phyloP scores from a whole-genome alignment of 2,888 invertebrate genomes.

The Periphyllus acericola region DNA sequence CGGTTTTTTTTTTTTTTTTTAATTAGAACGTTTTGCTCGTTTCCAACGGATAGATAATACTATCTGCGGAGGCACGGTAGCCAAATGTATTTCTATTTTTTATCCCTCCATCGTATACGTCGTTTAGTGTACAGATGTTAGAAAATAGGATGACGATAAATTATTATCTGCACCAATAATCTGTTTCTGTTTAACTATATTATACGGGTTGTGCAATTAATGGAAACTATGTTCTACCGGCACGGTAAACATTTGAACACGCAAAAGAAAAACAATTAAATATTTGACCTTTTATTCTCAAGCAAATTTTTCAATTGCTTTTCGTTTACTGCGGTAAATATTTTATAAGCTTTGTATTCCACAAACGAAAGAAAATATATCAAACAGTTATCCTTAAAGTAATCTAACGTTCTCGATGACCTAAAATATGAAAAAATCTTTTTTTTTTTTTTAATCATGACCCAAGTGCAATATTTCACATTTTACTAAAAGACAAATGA shows the following conservation, averaged over 20 bases:
- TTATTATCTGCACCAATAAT: not conserved
- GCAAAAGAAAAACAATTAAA: conserved; percentile 28
- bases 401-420: conserved; percentile 24
- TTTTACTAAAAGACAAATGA: conserved; percentile 17
- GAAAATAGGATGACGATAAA: not conserved
- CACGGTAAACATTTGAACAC: not conserved
- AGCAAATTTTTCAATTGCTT: conserved; percentile 6
- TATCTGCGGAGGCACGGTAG: not conserved
- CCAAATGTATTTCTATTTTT: no score
- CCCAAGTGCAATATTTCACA: conserved; percentile 17
- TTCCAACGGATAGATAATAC: not conserved
- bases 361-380: conserved; percentile 15
- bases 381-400: conserved; percentile 2
- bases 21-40: not conserved
- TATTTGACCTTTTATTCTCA: conserved; percentile 3
- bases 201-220: not conserved
- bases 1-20: no score
- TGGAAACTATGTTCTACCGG: not conserved
- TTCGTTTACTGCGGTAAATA: conserved; percentile 15
- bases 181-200: not conserved
- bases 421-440: conserved; percentile 7
- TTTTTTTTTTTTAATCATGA: conserved; percentile 21
- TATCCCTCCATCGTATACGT: no score
- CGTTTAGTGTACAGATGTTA: no score
- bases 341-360: conserved; percentile 15